Evolutionary conservation across 2,888 invertebrate genomes (phyloP), one percentile per base, ranked within the genome.

Genomic region (Melolontha melolontha): DNA sequence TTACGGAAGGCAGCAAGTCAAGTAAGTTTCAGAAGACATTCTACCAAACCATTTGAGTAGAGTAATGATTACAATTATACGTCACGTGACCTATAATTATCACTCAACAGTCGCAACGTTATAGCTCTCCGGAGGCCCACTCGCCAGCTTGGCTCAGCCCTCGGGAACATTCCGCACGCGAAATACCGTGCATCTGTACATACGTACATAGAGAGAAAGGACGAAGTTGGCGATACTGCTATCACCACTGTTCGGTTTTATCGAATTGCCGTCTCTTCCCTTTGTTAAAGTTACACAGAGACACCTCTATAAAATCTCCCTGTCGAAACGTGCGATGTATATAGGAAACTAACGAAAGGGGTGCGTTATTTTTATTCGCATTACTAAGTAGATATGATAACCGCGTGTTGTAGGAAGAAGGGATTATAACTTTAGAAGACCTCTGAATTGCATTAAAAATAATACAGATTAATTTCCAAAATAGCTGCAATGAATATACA

Each of bases 1-100:
- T 17, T 42, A 44, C 22, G 1, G 27, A 22, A 47, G 29, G 49
- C 22, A 40, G 34, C 34, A 29, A 42, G 59, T 47, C 47, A 49
- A 40, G 63, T 39, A 54, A 54, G 64, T 66, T 66, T 59, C 49
- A 40, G 51, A 72, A 73, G 73, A 73, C 63, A 71, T 68, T 72
- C 73, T 71, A 69, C 51, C 47, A 41, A 17, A 67, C 59, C 68
- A 68, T 72, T 71, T 69, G 70, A 73, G 72, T 71, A 71, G 69
- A 78, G 75, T 79, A 81, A 80, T 76, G 80, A 77, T 77, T 76
- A 79, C 80, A 81, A 81, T 82, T 81, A 81, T 77, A 72, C 76
- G 78, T 81, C 81, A 81, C 81, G 82, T 81, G 81, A 82, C 79
- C 80, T 76, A 79, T 80, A 82, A 82, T 82, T 82, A 81, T 81